Evolutionary conservation across 2,888 invertebrate genomes (phyloP), one percentile per base, ranked within the genome.

Genomic region (Plusia festucae): DNA sequence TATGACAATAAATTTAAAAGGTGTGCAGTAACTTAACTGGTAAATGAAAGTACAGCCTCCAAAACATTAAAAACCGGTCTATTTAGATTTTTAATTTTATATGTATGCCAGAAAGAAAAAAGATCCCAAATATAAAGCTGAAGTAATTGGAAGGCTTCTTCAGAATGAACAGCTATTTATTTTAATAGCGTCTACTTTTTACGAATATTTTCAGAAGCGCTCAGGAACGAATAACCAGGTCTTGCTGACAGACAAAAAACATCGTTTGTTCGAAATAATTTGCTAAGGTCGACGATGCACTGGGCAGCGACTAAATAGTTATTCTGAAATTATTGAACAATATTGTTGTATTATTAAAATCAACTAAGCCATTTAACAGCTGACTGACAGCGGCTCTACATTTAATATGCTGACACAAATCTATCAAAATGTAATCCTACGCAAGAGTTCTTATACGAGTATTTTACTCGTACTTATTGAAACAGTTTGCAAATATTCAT

Each of bases 231-330:
- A 68, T 73, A 53, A 68, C 65, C 53, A 57, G 46, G 53, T 56
- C 51, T 60, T 52, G 64, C 32, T 54, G 60, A 54, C 61, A 53
- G 56, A 65, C 62, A 65, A 73, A 79, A 74, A 67, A 67, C 54
- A 65, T 67, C 73, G 74, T 79, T 68, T 73, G 75, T 70, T 55
- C 68, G 27, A 74, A 82, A 79, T 76, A 64, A 67, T 77, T 60
- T 53, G 60, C 52, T 60, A 76, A 73, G 56, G 72, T 60, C 72
- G 52, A 53, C 40, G 53, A 61, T 58, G 59, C 56, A 62, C 66
- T 62, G 22, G n/a, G 53, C 3, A 9, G 34, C 7, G 15, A 22
- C 20, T 22, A 2, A 22, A 24, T 24, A 22, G 2, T 24, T n/a
- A 49, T 0, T 49, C 0, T 9, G 30, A 30, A 30, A 30, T 30